Conservation (phyloP, 2,797 vertebrate genomes). For the Buceros bicornis region DNA sequence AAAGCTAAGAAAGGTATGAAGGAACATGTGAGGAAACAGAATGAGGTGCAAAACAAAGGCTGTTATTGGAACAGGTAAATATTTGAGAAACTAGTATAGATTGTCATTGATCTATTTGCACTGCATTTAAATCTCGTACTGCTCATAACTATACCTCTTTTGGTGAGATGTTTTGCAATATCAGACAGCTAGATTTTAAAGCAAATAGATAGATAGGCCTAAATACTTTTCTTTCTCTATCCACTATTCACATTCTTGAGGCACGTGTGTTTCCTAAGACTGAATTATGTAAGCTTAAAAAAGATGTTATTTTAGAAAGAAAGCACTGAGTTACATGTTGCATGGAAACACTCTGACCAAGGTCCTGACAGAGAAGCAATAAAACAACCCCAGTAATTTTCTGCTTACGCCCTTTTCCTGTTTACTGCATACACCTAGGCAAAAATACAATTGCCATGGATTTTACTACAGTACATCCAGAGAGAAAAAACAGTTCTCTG, state of each 20-base stretch:
- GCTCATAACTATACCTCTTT: neutral
- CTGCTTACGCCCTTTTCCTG: neutral
- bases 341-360: neutral
- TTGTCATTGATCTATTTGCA: neutral
- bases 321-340: neutral
- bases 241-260: rapidly evolving
- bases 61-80: neutral
- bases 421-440: neutral
- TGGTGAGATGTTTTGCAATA: neutral
- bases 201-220: neutral
- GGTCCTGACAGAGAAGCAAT: neutral
- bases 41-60: neutral
- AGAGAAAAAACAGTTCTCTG: neutral
- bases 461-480: neutral
- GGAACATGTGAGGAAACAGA: neutral
- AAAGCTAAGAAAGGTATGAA: neutral
- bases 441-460: neutral
- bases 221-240: neutral
- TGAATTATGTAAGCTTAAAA: neutral
- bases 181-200: neutral
- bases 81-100: neutral
- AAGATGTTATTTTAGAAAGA: neutral
- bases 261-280: rapidly evolving
- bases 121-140: neutral
- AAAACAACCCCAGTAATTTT: neutral